phyloP scores from a whole-genome alignment of 2,888 invertebrate genomes.

The Tyria jacobaeae region DNA sequence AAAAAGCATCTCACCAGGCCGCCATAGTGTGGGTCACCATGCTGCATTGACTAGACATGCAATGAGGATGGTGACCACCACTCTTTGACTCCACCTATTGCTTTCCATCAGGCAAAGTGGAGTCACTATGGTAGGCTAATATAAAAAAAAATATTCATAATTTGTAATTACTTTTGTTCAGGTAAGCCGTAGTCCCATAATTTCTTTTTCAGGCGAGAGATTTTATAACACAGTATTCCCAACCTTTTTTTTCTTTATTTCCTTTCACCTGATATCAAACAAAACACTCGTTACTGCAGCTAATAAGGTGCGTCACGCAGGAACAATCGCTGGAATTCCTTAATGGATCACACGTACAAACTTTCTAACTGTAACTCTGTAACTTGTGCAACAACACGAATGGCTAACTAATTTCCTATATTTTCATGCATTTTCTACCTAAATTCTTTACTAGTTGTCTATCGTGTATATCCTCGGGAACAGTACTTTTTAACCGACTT shows the following conservation, averaged over 20 bases:
- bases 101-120: no score
- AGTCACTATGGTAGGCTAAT: no score
- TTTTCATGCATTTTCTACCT: constrained; percentile 5
- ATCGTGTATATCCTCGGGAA: no score
- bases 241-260: constrained; percentile 5
- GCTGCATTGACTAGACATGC: no score
- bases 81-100: no score
- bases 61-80: no score
- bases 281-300: not conserved
- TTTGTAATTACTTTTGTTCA: no score
- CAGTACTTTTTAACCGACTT: no score
- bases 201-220: not conserved
- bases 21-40: no score
- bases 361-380: no score
- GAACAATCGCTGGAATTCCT: constrained; percentile 37
- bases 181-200: not conserved
- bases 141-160: no score
- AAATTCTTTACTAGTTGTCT: not conserved
- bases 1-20: no score
- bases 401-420: not conserved
- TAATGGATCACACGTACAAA: constrained; percentile 27
- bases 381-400: constrained; percentile 37
- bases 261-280: not conserved
- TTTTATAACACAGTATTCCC: not conserved
- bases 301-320: constrained; percentile 30